Base-by-base conservation (phyloP, 1,140 invertebrate species). In the Bathynomus jamesi region DNA sequence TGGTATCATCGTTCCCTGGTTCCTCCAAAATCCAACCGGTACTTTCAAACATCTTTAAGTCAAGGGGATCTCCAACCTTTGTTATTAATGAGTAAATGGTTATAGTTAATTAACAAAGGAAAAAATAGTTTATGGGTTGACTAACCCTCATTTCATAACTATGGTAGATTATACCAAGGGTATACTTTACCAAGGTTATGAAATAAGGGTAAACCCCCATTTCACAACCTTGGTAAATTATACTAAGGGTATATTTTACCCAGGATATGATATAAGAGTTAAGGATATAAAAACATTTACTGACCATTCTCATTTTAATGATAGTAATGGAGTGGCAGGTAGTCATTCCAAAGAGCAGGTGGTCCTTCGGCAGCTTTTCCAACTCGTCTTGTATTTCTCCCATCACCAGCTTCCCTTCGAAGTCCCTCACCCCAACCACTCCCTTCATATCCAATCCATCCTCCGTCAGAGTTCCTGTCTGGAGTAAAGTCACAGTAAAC, bases 391-490 rank as follows among this genome's bases (percentile, higher is more conserved):
- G 61, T 28, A 53, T 28, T 64, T 31, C 27, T 10, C 65, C 66
- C 69, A 72, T 25, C 8, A 61, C 13, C 25, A 60, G 29, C n/a
- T 28, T 30, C 21, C 30, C 29, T 3, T 74, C 30, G 13, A 24
- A 4, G 13, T 24, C 40, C 32, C 11, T 81, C 76, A 28, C 85
- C 0, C 91, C 89, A 65, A 96, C 86, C 2, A 95, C 88, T 28
- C 92, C 92, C 86, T 92, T 92, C 83, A 98, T 89, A 80, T 96
- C 94, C 30, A 98, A 82, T 11, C 95, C 94, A 82, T 98, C 96
- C 83, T 98, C 91, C 24, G 94, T 94, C 76, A 97, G 81, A 1
- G 96, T 98, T 31, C 96, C 96, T 69, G 96, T 98, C 88, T 88
- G 78, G 7, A 28, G 4, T 27, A 1, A 29, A 65, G 8, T 28